phyloP scores from a whole-genome alignment of 2,797 vertebrate species.

The Thunnus albacares region DNA sequence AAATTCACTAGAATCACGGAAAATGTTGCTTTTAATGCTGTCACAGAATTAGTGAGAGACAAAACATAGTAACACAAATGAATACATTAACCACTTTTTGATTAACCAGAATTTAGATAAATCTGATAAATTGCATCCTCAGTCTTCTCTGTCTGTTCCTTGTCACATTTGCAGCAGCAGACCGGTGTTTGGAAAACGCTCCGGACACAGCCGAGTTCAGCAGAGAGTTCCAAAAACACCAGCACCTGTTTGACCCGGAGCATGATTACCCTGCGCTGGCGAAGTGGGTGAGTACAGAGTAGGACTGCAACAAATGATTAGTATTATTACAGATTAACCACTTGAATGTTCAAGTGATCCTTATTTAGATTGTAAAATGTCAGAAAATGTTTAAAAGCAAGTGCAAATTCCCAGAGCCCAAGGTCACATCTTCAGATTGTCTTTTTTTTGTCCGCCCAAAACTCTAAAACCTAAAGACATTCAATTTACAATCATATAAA shows the following conservation, averaged over 20 bases:
- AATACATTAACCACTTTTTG: not conserved
- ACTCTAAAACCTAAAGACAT: not conserved
- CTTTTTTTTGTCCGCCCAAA: not conserved
- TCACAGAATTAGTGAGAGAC: not conserved
- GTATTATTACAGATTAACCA: not conserved
- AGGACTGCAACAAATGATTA: not conserved
- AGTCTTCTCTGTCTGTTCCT: not conserved
- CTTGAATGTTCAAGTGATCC: no score
- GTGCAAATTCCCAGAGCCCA: no score
- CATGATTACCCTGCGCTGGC: constrained; percentile 93
- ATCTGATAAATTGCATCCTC: not conserved
- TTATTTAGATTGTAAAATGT: no score
- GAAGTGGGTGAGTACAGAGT: constrained; percentile 92
- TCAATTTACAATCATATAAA: not conserved
- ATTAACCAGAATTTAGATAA: not conserved
- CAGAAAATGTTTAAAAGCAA: no score
- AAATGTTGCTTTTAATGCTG: not conserved
- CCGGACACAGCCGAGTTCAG: constrained; percentile 98
- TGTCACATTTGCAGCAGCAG: constrained; percentile 80
- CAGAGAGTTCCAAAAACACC: constrained; percentile 95
- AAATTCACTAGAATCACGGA: no score
- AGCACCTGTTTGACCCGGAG: constrained; percentile 95
- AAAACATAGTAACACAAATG: not conserved
- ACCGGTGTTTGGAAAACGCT: constrained; percentile 95
- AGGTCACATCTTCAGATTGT: no score